These are phyloP conservation scores for Drosophila bocqueti DNA, from an alignment of 1,140 invertebrate genomes.

Conservation along the genomic window DNA sequence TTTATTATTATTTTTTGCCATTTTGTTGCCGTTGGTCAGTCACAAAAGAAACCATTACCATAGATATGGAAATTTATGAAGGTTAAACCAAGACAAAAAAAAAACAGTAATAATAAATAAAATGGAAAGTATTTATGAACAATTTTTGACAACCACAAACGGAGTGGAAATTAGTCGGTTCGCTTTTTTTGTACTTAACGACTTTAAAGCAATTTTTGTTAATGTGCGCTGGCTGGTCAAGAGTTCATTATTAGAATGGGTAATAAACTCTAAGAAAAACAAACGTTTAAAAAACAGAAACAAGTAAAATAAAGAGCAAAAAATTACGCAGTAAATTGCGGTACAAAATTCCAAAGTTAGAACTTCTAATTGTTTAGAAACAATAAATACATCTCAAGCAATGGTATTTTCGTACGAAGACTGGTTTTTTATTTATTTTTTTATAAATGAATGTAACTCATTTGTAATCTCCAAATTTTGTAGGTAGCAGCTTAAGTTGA, in stretches of 20 bases:
- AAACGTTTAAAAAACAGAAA: background rate
- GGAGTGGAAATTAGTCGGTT: slow-evolving; percentile 14
- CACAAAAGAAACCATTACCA: slow-evolving; percentile 24
- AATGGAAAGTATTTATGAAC: slow-evolving; percentile 64
- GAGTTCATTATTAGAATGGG: slow-evolving; percentile 9
- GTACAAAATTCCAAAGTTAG: background rate
- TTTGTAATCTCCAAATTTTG: no score
- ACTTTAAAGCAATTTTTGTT: slow-evolving; percentile 7
- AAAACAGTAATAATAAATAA: slow-evolving; percentile 5
- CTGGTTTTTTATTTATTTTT: no score
- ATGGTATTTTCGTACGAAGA: no score
- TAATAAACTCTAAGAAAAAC: background rate
- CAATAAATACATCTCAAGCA: background rate
- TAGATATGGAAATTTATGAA: slow-evolving; percentile 9
- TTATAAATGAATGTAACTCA: no score
- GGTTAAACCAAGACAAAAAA: background rate
- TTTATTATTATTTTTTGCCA: slow-evolving; percentile 18
- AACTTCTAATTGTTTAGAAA: background rate
- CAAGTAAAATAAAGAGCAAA: background rate
- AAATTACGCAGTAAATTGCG: background rate
- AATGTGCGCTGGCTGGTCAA: slow-evolving; percentile 10
- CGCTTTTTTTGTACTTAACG: slow-evolving; percentile 1
- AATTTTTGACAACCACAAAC: slow-evolving; percentile 23
- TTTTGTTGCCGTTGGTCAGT: slow-evolving; percentile 19
- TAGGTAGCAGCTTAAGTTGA: no score